Evolutionary conservation across 2,797 vertebrate species (phyloP).

Genomic region (Platalea minor): DNA sequence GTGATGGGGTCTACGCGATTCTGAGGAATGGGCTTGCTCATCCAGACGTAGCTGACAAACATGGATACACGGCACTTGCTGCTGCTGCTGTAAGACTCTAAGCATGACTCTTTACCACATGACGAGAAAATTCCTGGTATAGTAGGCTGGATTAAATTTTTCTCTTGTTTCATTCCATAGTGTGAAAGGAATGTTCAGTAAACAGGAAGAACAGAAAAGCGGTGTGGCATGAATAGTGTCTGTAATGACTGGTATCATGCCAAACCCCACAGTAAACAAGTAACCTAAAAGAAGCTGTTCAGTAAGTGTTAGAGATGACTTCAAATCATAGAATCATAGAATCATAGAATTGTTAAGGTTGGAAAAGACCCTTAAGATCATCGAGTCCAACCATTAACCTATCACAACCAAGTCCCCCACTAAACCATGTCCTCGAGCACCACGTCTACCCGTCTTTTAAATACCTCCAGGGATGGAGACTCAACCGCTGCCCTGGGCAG

Average conservation of each 20-base stretch:
- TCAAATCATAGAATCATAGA: not conserved
- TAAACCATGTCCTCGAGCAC: no score
- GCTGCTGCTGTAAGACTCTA: conserved; percentile 79
- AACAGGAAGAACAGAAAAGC: not conserved
- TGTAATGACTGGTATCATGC: not conserved
- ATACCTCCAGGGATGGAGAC: no score
- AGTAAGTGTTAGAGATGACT: not conserved
- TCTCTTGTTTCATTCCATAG: not conserved
- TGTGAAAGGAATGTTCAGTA: not conserved
- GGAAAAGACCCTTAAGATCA: no score
- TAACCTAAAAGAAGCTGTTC: not conserved
- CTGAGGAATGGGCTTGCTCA: conserved; percentile 71
- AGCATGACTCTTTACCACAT: not conserved
- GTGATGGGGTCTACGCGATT: conserved; percentile 58
- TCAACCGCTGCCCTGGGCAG: no score
- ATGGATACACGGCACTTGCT: conserved; percentile 80
- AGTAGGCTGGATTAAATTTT: not conserved
- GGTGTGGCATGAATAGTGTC: not conserved
- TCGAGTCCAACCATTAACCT: no score
- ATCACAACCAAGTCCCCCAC: no score
- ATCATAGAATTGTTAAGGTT: no score
- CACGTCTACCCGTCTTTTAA: no score
- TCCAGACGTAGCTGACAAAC: conserved; percentile 80
- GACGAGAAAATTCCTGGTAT: not conserved
- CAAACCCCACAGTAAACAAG: not conserved